Evolutionary conservation across 2,888 invertebrate species (phyloP), one percentile per base, ranked within the genome.

Genomic region (Pachycephus smyrnensis): DNA sequence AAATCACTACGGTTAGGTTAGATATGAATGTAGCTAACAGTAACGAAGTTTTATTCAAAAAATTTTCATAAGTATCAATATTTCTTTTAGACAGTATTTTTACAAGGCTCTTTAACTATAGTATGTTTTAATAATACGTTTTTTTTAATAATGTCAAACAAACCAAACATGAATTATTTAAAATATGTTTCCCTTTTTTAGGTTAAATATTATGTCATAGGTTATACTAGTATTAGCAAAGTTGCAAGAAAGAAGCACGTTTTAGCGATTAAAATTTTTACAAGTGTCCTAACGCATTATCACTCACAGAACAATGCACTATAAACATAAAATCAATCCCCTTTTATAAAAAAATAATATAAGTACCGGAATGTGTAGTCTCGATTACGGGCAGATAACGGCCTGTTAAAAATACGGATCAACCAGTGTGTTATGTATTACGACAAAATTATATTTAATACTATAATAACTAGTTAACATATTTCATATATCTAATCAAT

Each of bases 171-270:
- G 23, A 55, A 55, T 55, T 55, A 55, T 2, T 55, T 23, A 9
- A 55, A 55, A 55, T 9, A 55, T 55, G 23, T 55, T 55, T 23
- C 23, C 9, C 23, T 55, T 23, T 23, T 23, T 55, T 23, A 35
- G 36, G 23, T 35, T 23, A 76, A 23, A 11, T 35, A 74, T 74
- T 35, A 74, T 74, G 33, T 74, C 33, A 35, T 36, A 74, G 36
- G n/a, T 74, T 74, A 23, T 36, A 30, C 6, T 35, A 74, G 12
- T 23, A 30, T 23, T 55, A 55, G 23, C 15, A 9, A 55, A 55
- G 9, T 23, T 23, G 55, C 15, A 15, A 55, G 2, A 40, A 12
- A 37, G 40, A 55, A 23, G 55, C 15, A 23, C 23, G 9, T 23
- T 55, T 23, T 23, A 55, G 55, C 23, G 55, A 23, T 55, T 23